phyloP scores from a whole-genome alignment of 37 sponge, comb jelly and placozoan genomes.

The Diacarnus erythraeanus region DNA sequence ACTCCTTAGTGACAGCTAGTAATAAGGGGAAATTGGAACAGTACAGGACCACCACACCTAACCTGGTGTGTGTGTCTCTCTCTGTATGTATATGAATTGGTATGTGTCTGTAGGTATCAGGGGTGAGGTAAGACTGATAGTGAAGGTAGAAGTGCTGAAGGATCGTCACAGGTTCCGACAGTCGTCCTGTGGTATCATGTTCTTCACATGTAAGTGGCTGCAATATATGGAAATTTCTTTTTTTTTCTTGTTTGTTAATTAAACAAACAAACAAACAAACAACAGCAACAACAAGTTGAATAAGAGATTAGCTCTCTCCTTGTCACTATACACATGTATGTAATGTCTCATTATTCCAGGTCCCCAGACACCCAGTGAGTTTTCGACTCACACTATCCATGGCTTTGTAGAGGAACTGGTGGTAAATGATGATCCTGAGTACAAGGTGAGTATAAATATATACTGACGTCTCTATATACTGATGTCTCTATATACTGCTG shows the following conservation, averaged over 20 bases:
- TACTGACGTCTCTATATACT: neutral
- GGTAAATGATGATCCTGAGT: slow-evolving; percentile 92
- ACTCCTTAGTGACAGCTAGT: neutral
- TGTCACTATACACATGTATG: slow-evolving; percentile 7
- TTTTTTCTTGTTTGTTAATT: too few species aligned
- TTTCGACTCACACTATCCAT: slow-evolving; percentile 19
- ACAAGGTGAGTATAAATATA: slow-evolving; percentile 87
- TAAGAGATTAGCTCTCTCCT: neutral
- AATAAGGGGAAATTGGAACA: neutral
- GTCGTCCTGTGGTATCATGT: slow-evolving; percentile 69
- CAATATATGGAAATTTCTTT: too few species aligned
- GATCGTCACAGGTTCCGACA: slow-evolving; percentile 65
- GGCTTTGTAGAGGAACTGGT: slow-evolving; percentile 95
- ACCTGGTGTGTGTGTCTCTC: neutral
- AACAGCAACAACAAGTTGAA: too few species aligned
- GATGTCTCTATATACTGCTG: neutral
- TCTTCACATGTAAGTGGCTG: slow-evolving; percentile 71
- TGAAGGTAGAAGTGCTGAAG: slow-evolving; percentile 71
- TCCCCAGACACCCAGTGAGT: slow-evolving; percentile 24
- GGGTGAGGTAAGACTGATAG: slow-evolving; percentile 76
- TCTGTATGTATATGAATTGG: neutral
- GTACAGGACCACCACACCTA: neutral
- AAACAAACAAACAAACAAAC: too few species aligned
- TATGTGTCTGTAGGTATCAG: slow-evolving; percentile 53
- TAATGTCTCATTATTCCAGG: slow-evolving; percentile 28